Evolutionary conservation across 2,113 vertebrate species (phyloP), one percentile per base, ranked within the genome.

Genomic region (Xiphorhynchus elegans): DNA sequence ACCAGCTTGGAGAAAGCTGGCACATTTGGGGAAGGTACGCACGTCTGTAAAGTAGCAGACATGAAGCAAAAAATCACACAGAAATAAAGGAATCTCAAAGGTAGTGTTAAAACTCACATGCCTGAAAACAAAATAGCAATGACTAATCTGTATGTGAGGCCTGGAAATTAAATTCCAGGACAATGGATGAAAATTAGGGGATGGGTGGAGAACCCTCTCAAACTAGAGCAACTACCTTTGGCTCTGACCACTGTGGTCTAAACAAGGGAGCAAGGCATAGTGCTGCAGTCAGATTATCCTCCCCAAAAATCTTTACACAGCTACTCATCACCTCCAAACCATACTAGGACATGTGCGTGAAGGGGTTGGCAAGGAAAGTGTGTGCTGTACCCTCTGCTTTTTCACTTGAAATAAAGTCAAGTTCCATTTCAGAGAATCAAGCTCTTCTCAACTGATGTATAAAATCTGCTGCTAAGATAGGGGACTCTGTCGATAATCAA

Each of bases 371-470:
- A 90, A 84, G 55, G 46, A 77, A 21, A 44, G 1, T 1, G 13
- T 55, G 47, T 90, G 76, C 56, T 90, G 39, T 40, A 93, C 79
- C 46, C 91, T 93, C 67, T 88, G 83, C 72, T 89, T 93, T 95
- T 97, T 81, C 72, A 55, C 83, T 89, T 90, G 75, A 95, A 90
- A 94, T 60, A 67, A 79, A 96, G 82, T 91, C 67, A 85, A 87
- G 52, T 64, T 89, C 52, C 88, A 78, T 90, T 90, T 86, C 8
- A 1, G 58, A 93, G 68, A 91, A 75, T 46, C 50, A 53, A 56
- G 52, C 29, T 91, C 52, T 62, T 90, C 73, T 55, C 74, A 84
- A 92, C 37, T 56, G 68, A 81, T 90, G 59, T 89, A 95, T 66
- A 92, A 94, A 88, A 90, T 84, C 79, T 92, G 87, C 93, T 97